phyloP scores from a whole-genome alignment of 2,888 invertebrate species.

The Marronus borbonicus region DNA sequence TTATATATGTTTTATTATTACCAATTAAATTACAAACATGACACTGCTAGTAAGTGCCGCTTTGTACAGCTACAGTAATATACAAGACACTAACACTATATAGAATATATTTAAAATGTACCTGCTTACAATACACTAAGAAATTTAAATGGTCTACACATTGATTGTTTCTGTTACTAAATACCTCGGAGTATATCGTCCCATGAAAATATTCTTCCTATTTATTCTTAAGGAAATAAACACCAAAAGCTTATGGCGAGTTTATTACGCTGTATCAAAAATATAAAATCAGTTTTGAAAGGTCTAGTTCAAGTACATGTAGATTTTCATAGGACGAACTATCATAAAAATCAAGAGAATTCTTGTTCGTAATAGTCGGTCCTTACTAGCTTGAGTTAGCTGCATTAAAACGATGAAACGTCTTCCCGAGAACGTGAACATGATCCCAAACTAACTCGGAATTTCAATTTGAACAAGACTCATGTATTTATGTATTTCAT shows the following conservation, averaged over 20 bases:
- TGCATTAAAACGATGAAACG: neutral
- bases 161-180: conserved; percentile 59
- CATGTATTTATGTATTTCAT: neutral
- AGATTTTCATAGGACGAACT: conserved; percentile 50
- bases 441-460: neutral
- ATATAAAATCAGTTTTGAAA: conserved; percentile 58
- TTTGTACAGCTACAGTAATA: conserved; percentile 63
- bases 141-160: conserved; percentile 60
- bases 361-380: neutral
- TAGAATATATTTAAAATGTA: conserved; percentile 52
- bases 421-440: neutral
- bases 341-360: neutral
- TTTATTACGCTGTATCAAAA: conserved; percentile 58
- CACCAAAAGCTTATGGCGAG: conserved; percentile 53
- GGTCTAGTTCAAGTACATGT: conserved; percentile 51
- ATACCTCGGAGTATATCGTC: conserved; percentile 13
- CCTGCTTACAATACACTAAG: conserved; percentile 51
- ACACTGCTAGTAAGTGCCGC: conserved; percentile 58
- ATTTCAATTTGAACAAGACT: neutral
- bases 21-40: conserved; percentile 63
- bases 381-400: neutral
- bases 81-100: conserved; percentile 60
- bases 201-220: conserved; percentile 34
- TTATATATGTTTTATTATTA: conserved; percentile 60
- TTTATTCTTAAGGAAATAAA: conserved; percentile 50